Percentiles rank a stretch among this genome's conserved stretches.
Conservation (phyloP, 2,797 vertebrate species). For the Strix occidentalis region DNA sequence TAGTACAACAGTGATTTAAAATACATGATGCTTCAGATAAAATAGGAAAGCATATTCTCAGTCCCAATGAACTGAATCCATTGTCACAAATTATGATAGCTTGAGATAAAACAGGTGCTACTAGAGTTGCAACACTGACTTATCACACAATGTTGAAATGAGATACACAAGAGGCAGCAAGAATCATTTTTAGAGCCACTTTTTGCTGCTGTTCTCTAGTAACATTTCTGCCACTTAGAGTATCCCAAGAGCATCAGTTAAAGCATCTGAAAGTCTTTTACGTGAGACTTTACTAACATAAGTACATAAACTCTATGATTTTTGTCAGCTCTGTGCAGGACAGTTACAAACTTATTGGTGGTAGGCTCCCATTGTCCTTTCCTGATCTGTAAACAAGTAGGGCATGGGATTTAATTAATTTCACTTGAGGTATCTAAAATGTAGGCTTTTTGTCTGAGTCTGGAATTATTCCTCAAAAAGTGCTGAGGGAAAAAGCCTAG, state of each 20-base stretch:
- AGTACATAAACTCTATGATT: background rate
- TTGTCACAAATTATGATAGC: slow-evolving; percentile 27
- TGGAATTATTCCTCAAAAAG: background rate
- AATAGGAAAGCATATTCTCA: background rate
- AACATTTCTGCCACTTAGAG: background rate
- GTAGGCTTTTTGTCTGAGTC: background rate
- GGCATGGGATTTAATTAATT: background rate
- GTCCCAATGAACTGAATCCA: background rate
- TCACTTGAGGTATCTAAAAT: background rate
- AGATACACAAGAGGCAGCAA: background rate
- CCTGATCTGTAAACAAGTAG: background rate
- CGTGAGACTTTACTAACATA: rapidly evolving
- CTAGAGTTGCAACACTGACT: background rate
- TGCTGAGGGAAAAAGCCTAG: background rate
- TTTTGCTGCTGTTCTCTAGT: background rate
- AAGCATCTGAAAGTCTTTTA: background rate
- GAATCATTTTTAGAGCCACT: background rate
- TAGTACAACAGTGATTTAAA: background rate
- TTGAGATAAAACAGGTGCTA: background rate
- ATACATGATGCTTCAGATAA: background rate
- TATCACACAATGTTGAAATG: background rate
- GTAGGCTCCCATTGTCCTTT: background rate
- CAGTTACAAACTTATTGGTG: background rate
- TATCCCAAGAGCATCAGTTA: background rate
- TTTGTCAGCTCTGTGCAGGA: background rate